Conservation (phyloP, 2,113 vertebrate species). For the Melierax canorus region DNA sequence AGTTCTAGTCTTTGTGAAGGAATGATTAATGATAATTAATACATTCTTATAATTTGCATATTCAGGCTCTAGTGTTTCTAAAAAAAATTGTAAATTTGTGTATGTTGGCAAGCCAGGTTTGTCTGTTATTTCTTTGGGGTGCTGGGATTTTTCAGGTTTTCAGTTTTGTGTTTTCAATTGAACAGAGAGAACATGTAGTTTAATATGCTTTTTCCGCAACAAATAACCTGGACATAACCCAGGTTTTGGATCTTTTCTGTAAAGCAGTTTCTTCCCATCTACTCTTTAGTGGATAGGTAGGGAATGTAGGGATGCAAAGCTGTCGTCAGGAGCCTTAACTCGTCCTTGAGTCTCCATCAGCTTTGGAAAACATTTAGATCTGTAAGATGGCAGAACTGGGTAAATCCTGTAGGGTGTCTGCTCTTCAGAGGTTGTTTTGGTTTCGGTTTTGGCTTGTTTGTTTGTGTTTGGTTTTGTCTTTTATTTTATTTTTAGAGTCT, state of each 20-base stretch:
- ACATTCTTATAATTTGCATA: conserved; percentile 67
- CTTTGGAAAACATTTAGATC: not conserved
- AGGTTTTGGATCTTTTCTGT: not conserved
- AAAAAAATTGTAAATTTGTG: conserved; percentile 26
- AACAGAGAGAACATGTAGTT: not conserved
- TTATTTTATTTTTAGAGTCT: not conserved
- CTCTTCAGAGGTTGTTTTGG: not conserved
- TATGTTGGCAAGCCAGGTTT: not conserved
- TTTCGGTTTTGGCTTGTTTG: not conserved
- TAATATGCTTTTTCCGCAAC: not conserved
- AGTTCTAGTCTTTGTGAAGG: conserved; percentile 70
- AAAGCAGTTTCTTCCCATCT: not conserved
- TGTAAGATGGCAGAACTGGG: not conserved
- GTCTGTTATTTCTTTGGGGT: not conserved
- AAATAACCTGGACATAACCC: not conserved
- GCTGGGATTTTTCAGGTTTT: not conserved
- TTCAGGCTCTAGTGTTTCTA: conserved; percentile 43
- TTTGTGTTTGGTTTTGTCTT: not conserved
- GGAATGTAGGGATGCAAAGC: not conserved
- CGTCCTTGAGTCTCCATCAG: not conserved
- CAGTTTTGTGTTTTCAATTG: not conserved
- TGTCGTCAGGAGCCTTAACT: not conserved
- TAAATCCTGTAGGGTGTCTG: not conserved
- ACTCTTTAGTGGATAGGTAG: not conserved
- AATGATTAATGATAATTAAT: conserved; percentile 77